Percentiles rank a stretch among this genome's conserved stretches.
phyloP scores from a whole-genome alignment of 2,797 vertebrate species.

The Platyrinchus mystaceus region DNA sequence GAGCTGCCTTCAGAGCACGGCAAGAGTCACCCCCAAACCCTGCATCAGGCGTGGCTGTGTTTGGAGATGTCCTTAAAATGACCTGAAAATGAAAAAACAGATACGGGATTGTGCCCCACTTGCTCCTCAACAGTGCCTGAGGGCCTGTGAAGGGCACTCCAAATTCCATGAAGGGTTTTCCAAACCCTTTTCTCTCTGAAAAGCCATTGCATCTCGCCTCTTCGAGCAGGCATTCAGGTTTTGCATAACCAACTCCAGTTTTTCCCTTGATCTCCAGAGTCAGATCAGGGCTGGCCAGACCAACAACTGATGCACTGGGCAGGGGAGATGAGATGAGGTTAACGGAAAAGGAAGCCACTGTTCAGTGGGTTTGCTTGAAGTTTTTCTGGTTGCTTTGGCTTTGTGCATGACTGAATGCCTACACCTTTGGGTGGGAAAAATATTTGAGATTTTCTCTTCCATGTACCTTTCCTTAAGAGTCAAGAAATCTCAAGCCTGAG shows the following conservation, averaged over 20 bases:
- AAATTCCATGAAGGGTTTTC: background rate
- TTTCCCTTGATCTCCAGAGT: background rate
- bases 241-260: background rate
- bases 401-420: background rate
- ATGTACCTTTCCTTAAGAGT: background rate
- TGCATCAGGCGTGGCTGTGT: background rate
- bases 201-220: background rate
- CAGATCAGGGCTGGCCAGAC: background rate
- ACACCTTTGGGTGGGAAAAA: background rate
- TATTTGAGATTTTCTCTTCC: background rate
- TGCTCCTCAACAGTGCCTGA: background rate
- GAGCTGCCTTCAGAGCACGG: background rate
- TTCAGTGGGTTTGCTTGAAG: background rate
- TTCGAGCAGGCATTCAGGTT: background rate
- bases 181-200: background rate
- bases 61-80: constrained; percentile 16
- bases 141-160: background rate
- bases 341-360: background rate
- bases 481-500: background rate
- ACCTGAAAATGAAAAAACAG: background rate
- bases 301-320: background rate
- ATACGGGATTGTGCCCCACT: background rate
- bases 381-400: background rate
- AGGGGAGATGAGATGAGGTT: background rate
- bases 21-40: background rate